Evolutionary conservation across 2,888 invertebrate species (phyloP), one percentile per base, ranked within the genome.

Genomic region (Myathropa florea): DNA sequence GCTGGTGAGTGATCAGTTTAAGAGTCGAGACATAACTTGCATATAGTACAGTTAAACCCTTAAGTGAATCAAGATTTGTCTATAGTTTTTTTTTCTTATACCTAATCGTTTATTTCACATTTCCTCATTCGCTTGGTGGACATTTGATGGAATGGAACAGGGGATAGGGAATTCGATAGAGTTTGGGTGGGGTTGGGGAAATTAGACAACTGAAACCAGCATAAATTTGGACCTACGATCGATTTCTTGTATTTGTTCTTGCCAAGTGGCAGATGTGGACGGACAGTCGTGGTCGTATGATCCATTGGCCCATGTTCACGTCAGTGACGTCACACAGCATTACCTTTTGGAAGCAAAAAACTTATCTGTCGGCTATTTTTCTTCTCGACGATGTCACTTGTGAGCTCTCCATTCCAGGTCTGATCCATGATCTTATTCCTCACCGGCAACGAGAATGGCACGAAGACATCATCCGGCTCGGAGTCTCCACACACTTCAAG

Each of bases 1-100:
- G 93, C 94, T 92, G 95, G 95, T 95, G 93, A 94, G 94, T 93
- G 9, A 55, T 60, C 64, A 60, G 39, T 21, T 72, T 73, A 39
- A 71, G 23, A 46, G 55, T 63, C 65, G 64, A 26, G 23, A 53
- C n/a, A n/a, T 68, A 3, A 14, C 23, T 64, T 73, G 39, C 46
- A 76, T 30, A 76, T 76, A 65, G 18, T 77, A 76, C 79, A 76
- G n/a, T 83, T 83, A 75, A 83, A 77, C 79, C 71, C 70, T n/a
- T 63, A 39, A 59, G 65, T 67, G 36, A 85, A 83, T 80, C 61
- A 75, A 83, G 30, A 82, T 67, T 84, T 88, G 53, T 75, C 72
- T 77, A 65, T 81, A 67, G 64, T 76, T 75, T 72, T 84, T 72
- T 80, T 46, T 80, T 30, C 9, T 46, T 53, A 24, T 6, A 23